Conservation (phyloP, 2,113 vertebrate genomes). For the Myrmecobius fasciatus region DNA sequence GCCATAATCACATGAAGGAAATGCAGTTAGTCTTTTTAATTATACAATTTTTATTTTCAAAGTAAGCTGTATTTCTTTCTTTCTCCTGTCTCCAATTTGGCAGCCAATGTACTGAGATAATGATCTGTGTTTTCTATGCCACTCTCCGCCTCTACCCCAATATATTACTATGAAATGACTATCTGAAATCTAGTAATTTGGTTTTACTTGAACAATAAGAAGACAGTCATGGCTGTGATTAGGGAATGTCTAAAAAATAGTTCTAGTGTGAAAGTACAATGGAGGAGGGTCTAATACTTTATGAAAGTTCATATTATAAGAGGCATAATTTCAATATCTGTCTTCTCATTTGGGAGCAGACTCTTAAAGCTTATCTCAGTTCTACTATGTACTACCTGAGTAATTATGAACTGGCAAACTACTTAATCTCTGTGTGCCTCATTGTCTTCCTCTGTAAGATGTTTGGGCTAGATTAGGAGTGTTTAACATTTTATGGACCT, state of each 20-base stretch:
- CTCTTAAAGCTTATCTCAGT: neutral
- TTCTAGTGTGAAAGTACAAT: neutral
- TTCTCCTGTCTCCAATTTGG: conserved; percentile 7
- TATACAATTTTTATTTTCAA: conserved; percentile 12
- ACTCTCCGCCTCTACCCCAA: too few species aligned
- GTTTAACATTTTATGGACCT: neutral
- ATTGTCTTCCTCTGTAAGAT: neutral
- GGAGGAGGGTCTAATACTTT: neutral
- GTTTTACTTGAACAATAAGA: neutral
- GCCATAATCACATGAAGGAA: neutral
- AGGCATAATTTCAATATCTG: neutral
- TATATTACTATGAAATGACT: neutral
- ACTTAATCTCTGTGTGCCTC: neutral
- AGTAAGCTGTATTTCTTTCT: neutral
- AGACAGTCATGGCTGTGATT: neutral
- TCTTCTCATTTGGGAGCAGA: neutral
- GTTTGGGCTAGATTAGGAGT: neutral
- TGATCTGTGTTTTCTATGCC: neutral
- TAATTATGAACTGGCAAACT: neutral
- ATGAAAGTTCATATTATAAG: neutral
- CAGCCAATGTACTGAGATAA: conserved; percentile 67
- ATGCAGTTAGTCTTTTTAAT: neutral
- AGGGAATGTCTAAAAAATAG: neutral
- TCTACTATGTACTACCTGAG: neutral
- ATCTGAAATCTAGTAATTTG: neutral